Base-by-base conservation (phyloP, 2,113 vertebrate genomes). In the Zonotrichia leucophrys region DNA sequence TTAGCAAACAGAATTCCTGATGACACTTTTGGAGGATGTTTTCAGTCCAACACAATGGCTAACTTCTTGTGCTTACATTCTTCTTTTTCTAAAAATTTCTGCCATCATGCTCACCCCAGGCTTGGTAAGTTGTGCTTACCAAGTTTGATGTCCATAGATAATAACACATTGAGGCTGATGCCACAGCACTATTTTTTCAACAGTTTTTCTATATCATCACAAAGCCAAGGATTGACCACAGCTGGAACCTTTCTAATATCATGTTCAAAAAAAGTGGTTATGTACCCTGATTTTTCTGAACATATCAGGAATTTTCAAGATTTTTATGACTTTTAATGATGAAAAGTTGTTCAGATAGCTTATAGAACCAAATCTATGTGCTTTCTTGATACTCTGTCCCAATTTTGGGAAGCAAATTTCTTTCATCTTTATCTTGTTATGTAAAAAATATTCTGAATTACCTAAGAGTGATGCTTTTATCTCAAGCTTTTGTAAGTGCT, bases 371-470 rank as follows among this genome's bases (percentile, higher is more conserved):
- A 60, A 75, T 81, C 25, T 49, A 23, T 10, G 12, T 55, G 15
- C 33, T 78, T 82, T 89, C 80, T 78, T 77, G 60, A 60, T 90
- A 44, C 83, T 83, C 50, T 80, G 41, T 58, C 72, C 75, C 42
- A 70, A 42, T 92, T 96, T 86, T 70, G 68, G 37, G 72, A 63
- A 67, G 24, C 9, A 88, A 94, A 70, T 19, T 73, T 90, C 73
- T 94, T 94, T 92, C n/a, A 94, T 95, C 87, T 90, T 60, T 67
- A 53, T 74, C 74, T 78, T 89, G 35, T n/a, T 91, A 47, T 41
- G 27, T 81, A 86, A 91, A 81, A 94, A 77, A 37, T 67, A 67
- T 77, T 80, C 62, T 81, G 76, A 74, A 90, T 89, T 90, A 78
- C 44, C 44, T 83, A 68, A 82, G 50, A 67, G 30, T 60, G 33